Conservation (phyloP, 1,140 invertebrate genomes). For the Sitobion miscanthi region DNA sequence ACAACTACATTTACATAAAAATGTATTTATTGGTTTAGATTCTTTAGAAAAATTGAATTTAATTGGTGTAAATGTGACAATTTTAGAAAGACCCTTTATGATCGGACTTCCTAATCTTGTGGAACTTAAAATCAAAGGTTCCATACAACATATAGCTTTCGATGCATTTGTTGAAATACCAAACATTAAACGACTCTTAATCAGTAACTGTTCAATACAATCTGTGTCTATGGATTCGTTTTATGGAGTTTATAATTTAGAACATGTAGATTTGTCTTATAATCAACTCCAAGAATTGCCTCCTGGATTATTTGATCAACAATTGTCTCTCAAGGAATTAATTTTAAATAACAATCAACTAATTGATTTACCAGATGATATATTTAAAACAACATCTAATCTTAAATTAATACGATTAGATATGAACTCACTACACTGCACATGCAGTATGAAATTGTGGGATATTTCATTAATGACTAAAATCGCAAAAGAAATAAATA, state of each 20-base stretch:
- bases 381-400: slow-evolving; percentile 67
- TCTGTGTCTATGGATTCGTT: slow-evolving; percentile 75
- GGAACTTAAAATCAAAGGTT: slow-evolving; percentile 67
- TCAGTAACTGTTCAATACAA: slow-evolving; percentile 70
- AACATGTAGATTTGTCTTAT: slow-evolving; percentile 69
- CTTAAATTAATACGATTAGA: slow-evolving; percentile 68
- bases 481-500: slow-evolving; percentile 63
- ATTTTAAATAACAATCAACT: slow-evolving; percentile 70
- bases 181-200: slow-evolving; percentile 67
- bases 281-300: slow-evolving; percentile 70
- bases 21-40: slow-evolving; percentile 70
- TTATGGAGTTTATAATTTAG: slow-evolving; percentile 68
- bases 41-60: slow-evolving; percentile 66
- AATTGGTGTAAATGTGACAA: slow-evolving; percentile 66
- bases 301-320: slow-evolving; percentile 70
- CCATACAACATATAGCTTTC: slow-evolving; percentile 69
- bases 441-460: slow-evolving; percentile 72
- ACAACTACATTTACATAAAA: slow-evolving; percentile 64
- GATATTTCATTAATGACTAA: slow-evolving; percentile 66
- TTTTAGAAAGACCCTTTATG: slow-evolving; percentile 69
- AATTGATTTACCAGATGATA: slow-evolving; percentile 65
- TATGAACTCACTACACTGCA: slow-evolving; percentile 75
- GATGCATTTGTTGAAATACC: slow-evolving; percentile 72
- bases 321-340: slow-evolving; percentile 68
- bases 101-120: slow-evolving; percentile 67